phyloP scores from a whole-genome alignment of 2,113 vertebrate genomes.

The Hyaena hyaena region DNA sequence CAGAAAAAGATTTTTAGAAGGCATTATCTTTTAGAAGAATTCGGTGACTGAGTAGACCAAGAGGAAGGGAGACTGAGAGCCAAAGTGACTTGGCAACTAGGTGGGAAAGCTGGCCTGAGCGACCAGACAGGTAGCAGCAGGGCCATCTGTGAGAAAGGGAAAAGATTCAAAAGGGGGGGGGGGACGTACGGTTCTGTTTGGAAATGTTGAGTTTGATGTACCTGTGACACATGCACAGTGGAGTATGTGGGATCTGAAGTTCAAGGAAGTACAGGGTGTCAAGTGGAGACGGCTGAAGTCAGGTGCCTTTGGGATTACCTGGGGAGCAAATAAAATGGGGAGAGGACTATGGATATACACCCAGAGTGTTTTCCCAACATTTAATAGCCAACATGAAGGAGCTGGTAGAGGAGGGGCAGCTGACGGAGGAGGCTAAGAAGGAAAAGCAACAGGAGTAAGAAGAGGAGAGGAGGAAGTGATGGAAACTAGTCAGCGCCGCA shows the following conservation, averaged over 20 bases:
- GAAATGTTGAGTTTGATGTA: not conserved
- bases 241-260: not conserved
- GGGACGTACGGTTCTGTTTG: not conserved
- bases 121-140: not conserved
- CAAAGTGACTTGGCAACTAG: conserved; percentile 13
- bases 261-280: not conserved
- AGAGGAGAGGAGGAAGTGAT: conserved; percentile 41
- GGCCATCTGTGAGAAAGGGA: not conserved
- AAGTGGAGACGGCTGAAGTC: not conserved
- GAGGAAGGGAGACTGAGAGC: not conserved
- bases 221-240: not conserved
- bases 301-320: not conserved
- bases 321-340: conserved; percentile 5
- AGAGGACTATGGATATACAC: not conserved
- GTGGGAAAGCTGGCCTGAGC: not conserved
- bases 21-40: conserved; percentile 24
- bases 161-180: not conserved
- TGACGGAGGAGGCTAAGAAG: not conserved
- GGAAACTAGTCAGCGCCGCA: conserved; percentile 18
- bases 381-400: not conserved
- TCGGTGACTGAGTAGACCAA: not conserved
- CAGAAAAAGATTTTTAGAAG: not conserved
- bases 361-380: not conserved
- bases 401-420: not conserved
- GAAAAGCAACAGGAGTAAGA: not conserved